phyloP scores from a whole-genome alignment of 2,888 invertebrate genomes.

The Pseudanteris insignis region DNA sequence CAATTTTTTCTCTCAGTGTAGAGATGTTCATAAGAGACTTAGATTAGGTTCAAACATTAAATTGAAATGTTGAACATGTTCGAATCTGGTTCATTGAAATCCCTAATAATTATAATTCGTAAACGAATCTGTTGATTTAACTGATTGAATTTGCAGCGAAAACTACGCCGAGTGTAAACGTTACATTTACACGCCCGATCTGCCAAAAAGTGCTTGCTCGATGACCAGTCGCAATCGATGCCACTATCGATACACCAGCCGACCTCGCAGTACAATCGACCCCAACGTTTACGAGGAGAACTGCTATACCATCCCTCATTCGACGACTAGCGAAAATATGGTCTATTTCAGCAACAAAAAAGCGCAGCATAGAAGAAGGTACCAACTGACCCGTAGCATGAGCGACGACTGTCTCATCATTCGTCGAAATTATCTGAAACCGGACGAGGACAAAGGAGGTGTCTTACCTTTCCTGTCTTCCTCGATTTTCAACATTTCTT shows the following conservation, averaged over 20 bases:
- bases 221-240: conserved; percentile 8
- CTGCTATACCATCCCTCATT: conserved; percentile 13
- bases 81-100: not conserved
- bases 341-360: conserved; percentile 22
- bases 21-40: too few species aligned
- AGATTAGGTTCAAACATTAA: too few species aligned
- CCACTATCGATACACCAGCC: conserved; percentile 8
- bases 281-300: conserved; percentile 18
- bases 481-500: conserved; percentile 6
- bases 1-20: not conserved
- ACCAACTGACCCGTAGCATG: conserved; percentile 40
- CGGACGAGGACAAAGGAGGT: conserved; percentile 15
- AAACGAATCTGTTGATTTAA: too few species aligned
- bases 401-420: conserved; percentile 56
- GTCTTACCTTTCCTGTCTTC: conserved; percentile 20
- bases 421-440: conserved; percentile 33
- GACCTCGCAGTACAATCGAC: conserved; percentile 26
- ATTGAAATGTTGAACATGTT: too few species aligned
- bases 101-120: too few species aligned
- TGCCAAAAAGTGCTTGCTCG: conserved; percentile 27
- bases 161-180: conserved; percentile 48
- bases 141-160: conserved; percentile 24
- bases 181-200: conserved; percentile 45
- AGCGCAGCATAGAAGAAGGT: conserved; percentile 19
- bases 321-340: conserved; percentile 23